Evolutionary conservation across 2,797 vertebrate genomes (phyloP).

Genomic region (Lophotriccus pileatus): DNA sequence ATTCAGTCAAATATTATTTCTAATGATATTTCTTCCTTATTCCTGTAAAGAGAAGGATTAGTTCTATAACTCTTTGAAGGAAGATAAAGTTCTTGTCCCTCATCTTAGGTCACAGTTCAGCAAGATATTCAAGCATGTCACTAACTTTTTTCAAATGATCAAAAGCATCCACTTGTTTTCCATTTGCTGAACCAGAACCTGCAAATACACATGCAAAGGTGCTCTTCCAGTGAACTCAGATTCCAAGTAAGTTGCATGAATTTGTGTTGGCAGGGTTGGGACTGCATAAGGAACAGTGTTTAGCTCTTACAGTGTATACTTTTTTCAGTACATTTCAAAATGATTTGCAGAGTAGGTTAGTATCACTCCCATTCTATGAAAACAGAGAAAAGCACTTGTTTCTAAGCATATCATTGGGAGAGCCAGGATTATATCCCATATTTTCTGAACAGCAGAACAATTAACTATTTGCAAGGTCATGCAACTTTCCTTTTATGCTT

Average conservation of each 20-base stretch:
- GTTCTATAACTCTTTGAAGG: neutral
- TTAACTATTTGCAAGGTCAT: constrained; percentile 25
- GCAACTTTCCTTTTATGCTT: constrained; percentile 11
- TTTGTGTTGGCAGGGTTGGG: neutral
- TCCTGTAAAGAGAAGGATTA: neutral
- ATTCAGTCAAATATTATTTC: neutral
- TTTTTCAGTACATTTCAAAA: neutral
- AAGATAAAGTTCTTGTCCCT: neutral
- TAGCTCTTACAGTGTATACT: neutral
- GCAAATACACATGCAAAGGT: neutral
- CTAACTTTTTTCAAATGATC: neutral
- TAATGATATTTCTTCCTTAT: neutral
- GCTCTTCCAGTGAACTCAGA: neutral
- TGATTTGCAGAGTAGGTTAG: neutral
- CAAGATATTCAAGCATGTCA: neutral
- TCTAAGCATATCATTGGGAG: neutral
- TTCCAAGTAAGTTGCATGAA: neutral
- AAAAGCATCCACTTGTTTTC: constrained; percentile 7
- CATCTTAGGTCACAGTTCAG: neutral
- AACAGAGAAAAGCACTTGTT: neutral
- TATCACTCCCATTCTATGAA: neutral
- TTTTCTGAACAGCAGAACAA: constrained; percentile 30
- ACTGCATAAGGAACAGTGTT: neutral
- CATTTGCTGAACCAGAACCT: constrained; percentile 32
- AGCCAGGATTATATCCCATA: neutral